A percentile compares a stretch with the other conserved stretches of the same genome.
Evolutionary conservation across 2,888 invertebrate genomes (phyloP).

Genomic region (Tipula confusa): DNA sequence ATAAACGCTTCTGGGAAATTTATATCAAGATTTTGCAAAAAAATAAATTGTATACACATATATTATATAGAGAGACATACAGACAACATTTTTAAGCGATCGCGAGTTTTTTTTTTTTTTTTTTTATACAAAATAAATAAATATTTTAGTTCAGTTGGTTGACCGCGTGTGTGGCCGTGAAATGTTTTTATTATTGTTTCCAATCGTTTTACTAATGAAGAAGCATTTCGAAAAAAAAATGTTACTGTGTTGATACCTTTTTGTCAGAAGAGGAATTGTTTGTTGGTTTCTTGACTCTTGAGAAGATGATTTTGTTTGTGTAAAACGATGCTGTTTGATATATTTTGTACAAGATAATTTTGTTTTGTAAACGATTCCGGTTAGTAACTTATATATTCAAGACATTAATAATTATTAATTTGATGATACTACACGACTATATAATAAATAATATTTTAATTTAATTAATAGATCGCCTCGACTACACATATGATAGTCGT

Average conservation of each 20-base stretch:
- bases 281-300: not conserved
- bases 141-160: constrained; percentile 15
- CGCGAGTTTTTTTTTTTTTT: not conserved
- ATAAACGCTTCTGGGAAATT: not conserved
- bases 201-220: constrained; percentile 25
- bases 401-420: not conserved
- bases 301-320: not conserved
- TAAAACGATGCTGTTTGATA: not conserved
- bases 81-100: constrained; percentile 25
- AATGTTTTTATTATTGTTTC: constrained; percentile 9
- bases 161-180: constrained; percentile 25
- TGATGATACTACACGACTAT: not conserved
- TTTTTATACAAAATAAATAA: not conserved
- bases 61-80: not conserved
- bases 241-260: not conserved
- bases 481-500: not conserved
- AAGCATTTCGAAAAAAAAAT: not conserved
- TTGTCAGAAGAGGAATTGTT: not conserved
- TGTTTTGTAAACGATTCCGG: not conserved
- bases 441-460: not conserved
- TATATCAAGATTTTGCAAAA: not conserved
- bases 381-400: not conserved
- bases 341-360: not conserved
- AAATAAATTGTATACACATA: not conserved
- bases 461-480: not conserved